Evolutionary conservation across 2,113 vertebrate species (phyloP).

Genomic region (Willisornis vidua): DNA sequence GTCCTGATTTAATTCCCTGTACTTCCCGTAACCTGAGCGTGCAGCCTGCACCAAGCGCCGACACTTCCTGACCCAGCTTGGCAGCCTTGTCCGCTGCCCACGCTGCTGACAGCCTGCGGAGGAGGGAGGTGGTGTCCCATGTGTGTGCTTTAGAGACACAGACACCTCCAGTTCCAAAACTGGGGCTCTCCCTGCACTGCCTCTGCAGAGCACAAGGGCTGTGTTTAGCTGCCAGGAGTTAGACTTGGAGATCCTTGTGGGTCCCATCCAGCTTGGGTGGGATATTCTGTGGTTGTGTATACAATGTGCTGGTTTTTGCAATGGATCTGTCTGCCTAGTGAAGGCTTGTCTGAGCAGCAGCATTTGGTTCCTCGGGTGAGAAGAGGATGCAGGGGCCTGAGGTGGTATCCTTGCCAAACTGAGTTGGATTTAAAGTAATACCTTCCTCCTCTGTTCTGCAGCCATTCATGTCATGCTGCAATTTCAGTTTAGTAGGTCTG

Average conservation of each 20-base stretch:
- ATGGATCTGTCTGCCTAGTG: not conserved
- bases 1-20: not conserved
- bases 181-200: fast-evolving
- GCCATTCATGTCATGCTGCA: not conserved
- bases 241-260: not conserved
- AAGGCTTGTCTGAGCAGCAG: not conserved
- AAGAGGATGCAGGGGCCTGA: not conserved
- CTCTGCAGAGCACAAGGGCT: not conserved
- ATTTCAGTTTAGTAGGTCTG: not conserved
- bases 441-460: not conserved
- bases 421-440: not conserved
- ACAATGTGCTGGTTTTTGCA: fast-evolving
- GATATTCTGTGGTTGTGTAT: fast-evolving
- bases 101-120: fast-evolving
- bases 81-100: not conserved
- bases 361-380: not conserved
- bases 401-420: fast-evolving
- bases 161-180: not conserved
- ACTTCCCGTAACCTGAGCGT: not conserved
- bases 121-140: not conserved
- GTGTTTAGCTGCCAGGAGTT: not conserved
- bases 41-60: fast-evolving
- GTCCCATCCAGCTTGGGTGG: fast-evolving
- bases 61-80: not conserved
- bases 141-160: fast-evolving